A percentile compares a stretch with the other conserved stretches of the same genome.
These are phyloP conservation scores for Andrena bucephala DNA, from an alignment of 2,888 invertebrate genomes.

Conservation along the genomic window DNA sequence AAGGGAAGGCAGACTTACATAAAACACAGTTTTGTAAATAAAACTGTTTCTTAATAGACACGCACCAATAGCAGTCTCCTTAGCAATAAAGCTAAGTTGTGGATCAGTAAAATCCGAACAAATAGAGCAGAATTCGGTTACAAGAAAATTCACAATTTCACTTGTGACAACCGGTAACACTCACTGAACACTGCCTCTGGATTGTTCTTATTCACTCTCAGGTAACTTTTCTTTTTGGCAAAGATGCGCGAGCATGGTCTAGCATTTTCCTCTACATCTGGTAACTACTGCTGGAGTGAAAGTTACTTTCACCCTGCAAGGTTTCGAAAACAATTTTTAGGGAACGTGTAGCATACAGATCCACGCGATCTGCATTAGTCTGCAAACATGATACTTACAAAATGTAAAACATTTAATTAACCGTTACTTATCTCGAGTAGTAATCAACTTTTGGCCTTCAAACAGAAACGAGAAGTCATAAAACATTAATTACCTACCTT, in stretches of 20 bases:
- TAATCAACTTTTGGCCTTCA: neutral
- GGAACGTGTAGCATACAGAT: neutral
- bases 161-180: neutral
- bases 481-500: neutral
- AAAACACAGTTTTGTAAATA: too few relatives aligned
- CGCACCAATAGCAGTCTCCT: too few relatives aligned
- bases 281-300: constrained; percentile 28
- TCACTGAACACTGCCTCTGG: neutral
- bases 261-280: constrained; percentile 19
- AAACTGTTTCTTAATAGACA: too few relatives aligned
- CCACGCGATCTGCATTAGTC: neutral
- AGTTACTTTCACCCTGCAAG: constrained; percentile 19
- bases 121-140: too few relatives aligned
- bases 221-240: neutral
- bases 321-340: constrained; percentile 22
- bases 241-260: constrained; percentile 19
- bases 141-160: neutral
- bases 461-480: neutral
- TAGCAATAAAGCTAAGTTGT: too few relatives aligned
- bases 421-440: neutral
- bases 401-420: neutral
- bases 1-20: too few relatives aligned
- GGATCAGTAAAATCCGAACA: too few relatives aligned
- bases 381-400: neutral
- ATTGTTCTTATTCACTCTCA: neutral